A percentile compares a stretch with the other conserved stretches of the same genome.
These are phyloP conservation scores for Diplolepis rosae DNA, from an alignment of 2,888 invertebrate species.

Conservation along the genomic window DNA sequence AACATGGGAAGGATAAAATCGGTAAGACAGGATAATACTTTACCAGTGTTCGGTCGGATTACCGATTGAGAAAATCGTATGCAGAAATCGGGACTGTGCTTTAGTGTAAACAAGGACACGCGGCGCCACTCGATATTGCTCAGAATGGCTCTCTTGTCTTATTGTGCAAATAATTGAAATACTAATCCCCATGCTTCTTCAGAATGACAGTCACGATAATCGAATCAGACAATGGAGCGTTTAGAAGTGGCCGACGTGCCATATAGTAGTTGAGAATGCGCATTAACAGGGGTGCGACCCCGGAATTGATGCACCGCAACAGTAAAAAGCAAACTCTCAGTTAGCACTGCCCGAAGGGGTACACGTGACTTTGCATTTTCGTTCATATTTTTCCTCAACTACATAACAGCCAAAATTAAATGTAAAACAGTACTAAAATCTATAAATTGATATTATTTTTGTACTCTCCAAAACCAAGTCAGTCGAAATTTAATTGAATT, in stretches of 20 bases:
- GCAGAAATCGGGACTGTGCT: slow-evolving; percentile 35
- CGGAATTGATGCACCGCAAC: slow-evolving; percentile 60
- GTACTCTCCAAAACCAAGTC: no score
- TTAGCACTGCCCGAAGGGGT: slow-evolving; percentile 53
- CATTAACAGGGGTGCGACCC: slow-evolving; percentile 48
- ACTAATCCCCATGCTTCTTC: slow-evolving; percentile 63
- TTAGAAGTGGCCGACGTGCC: slow-evolving; percentile 28
- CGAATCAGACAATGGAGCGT: slow-evolving; percentile 61
- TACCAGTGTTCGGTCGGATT: slow-evolving; percentile 60
- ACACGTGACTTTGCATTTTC: slow-evolving; percentile 49
- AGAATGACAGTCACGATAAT: slow-evolving; percentile 63
- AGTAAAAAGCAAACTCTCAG: slow-evolving; percentile 57
- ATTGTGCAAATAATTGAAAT: slow-evolving; percentile 73
- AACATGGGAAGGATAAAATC: slow-evolving; percentile 27
- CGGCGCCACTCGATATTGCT: slow-evolving; percentile 67
- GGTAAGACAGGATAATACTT: slow-evolving; percentile 62
- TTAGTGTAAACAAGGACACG: slow-evolving; percentile 68
- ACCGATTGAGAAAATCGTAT: slow-evolving; percentile 40
- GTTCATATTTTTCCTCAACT: neutral
- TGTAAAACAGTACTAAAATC: no score
- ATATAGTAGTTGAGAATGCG: neutral
- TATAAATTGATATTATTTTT: no score
- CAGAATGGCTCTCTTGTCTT: slow-evolving; percentile 49
- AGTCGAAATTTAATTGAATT: no score
- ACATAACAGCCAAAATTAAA: neutral